phyloP scores from a whole-genome alignment of 2,888 invertebrate species.

The Nowickia ferox region DNA sequence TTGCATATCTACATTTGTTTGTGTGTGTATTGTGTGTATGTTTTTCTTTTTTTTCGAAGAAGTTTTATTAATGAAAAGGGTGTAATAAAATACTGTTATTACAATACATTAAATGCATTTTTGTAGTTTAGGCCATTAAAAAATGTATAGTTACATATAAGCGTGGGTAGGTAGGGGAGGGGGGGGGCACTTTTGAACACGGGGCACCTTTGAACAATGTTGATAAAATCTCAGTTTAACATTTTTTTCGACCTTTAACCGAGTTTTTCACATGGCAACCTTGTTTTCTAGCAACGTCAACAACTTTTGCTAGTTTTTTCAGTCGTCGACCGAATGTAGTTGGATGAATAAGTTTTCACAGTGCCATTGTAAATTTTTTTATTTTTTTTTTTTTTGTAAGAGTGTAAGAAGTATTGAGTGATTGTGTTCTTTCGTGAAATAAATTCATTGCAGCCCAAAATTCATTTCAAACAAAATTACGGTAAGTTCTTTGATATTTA shows the following conservation, averaged over 20 bases:
- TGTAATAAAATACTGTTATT: too few species aligned
- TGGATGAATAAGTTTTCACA: constrained; percentile 21
- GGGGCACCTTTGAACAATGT: too few species aligned
- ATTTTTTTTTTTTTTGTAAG: constrained; percentile 15
- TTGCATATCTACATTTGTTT: too few species aligned
- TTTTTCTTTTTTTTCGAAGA: too few species aligned
- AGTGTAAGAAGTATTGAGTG: constrained; percentile 11
- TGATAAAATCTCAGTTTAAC: constrained; percentile 29
- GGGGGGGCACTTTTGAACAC: too few species aligned
- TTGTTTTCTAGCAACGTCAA: constrained; percentile 37
- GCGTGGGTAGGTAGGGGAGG: too few species aligned
- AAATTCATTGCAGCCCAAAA: constrained; percentile 18
- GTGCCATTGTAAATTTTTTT: constrained; percentile 28
- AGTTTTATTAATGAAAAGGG: too few species aligned
- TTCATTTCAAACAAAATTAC: constrained; percentile 25
- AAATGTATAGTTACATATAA: too few species aligned
- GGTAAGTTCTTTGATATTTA: constrained; percentile 30
- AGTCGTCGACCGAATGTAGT: constrained; percentile 41
- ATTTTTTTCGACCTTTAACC: constrained; percentile 17
- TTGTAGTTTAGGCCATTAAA: too few species aligned
- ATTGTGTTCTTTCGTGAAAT: constrained; percentile 31
- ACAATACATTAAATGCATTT: too few species aligned
- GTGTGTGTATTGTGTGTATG: too few species aligned
- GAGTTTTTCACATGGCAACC: constrained; percentile 33
- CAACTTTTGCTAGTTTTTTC: constrained; percentile 37